Base-by-base conservation (phyloP, 2,797 vertebrate species). In the Parauchenoglanis ngamensis region DNA sequence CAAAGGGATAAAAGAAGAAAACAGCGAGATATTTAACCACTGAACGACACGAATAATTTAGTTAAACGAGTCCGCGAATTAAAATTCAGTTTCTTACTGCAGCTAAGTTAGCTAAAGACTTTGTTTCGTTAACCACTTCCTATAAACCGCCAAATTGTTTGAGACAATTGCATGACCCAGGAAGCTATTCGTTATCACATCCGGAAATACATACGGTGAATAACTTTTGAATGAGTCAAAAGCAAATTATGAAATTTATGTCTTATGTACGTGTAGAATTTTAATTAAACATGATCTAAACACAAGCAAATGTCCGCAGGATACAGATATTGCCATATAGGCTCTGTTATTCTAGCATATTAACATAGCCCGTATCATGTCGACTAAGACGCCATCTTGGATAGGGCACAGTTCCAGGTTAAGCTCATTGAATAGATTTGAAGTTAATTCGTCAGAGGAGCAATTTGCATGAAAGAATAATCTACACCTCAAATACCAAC, bases 61-160 rank as follows among this genome's bases (percentile, higher is more conserved):
- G 2, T 81, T 85, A 73, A 61, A 21, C 40, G 4, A 56, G 5
- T 56, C 17, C 13, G 17, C 2, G 54, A 17, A 54, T 35, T 40
- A 84, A 88, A 86, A 21, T 31, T 40, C n/a, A 54, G 13, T 56
- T n/a, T 68, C n/a, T 2, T 28, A 21, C 8, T 72, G 7, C 46
- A 21, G 31, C 25, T 15, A 15, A 28, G 31, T 28, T 86, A 40
- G n/a, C 23, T 77, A 31, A 17, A 59, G 28, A 35, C 57, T 49
- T 7, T 15, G 23, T 7, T 61, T 61, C 35, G 12, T n/a, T 1
- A 44, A 8, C 83, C 19, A 88, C 86, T 88, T 87, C 86, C 83
- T 65, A 40, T n/a, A 77, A 91, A 89, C 91, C 91, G 91, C 91
- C 91, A 91, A 91, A 89, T 85, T 89, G 57, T 91, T 91, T 88